These are phyloP conservation scores for Crotalus horridus DNA, from an alignment of 2,113 vertebrate genomes.

Conservation along the genomic window DNA sequence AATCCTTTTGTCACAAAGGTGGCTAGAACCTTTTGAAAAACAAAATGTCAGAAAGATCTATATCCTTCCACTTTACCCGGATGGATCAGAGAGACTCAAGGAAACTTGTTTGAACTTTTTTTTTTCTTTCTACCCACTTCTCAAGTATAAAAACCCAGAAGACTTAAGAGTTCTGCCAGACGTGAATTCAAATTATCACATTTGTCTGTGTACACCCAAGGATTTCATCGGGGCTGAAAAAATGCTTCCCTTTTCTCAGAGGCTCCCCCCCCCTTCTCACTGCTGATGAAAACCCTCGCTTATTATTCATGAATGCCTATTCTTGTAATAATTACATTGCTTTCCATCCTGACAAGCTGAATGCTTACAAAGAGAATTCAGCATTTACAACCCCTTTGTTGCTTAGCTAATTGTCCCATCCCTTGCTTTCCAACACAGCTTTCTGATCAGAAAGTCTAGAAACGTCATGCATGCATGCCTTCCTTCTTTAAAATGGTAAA, in stretches of 20 bases:
- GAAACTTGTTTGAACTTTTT: conserved; percentile 8
- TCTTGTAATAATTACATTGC: background rate
- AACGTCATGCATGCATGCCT: background rate
- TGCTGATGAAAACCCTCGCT: background rate
- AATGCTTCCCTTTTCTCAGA: background rate
- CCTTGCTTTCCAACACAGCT: too few species aligned
- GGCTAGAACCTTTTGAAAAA: conserved; percentile 22
- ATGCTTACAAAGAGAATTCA: background rate
- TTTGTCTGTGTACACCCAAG: too few species aligned
- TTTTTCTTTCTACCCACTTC: background rate
- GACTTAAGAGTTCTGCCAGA: background rate
- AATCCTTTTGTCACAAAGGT: conserved; percentile 15
- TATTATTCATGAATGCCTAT: background rate
- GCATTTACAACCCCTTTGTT: background rate
- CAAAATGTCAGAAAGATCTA: conserved; percentile 17
- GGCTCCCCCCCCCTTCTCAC: rapidly evolving
- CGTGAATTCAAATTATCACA: background rate
- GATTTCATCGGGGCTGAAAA: background rate
- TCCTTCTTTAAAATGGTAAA: background rate
- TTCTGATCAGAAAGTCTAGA: background rate
- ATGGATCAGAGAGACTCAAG: background rate
- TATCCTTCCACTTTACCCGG: background rate
- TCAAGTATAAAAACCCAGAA: background rate
- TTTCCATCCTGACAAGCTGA: background rate
- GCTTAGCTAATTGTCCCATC: background rate